Conservation (phyloP, 2,888 invertebrate species). For the Drosophila robusta region DNA sequence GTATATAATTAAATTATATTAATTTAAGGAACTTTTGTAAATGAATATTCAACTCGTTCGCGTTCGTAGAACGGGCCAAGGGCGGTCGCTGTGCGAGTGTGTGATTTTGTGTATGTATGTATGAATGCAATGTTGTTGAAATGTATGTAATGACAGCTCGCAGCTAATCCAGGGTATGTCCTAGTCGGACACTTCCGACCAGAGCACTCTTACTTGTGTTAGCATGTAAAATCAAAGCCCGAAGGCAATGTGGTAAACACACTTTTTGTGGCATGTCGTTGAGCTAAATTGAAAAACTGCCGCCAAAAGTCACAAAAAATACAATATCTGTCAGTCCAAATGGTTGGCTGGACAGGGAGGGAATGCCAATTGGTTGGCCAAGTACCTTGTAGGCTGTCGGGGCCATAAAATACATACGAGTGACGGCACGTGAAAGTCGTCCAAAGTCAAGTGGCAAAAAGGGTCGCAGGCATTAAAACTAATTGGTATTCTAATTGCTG, state of each 20-base stretch:
- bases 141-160: no score
- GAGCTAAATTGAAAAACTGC: constrained; percentile 10
- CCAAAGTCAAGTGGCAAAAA: constrained; percentile 46
- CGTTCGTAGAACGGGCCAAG: no score
- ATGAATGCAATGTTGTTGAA: no score
- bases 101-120: no score
- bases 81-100: no score
- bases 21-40: no score
- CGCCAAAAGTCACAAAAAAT: constrained; percentile 5
- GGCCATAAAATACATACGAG: constrained; percentile 1
- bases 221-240: neutral
- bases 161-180: no score
- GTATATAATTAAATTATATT: no score
- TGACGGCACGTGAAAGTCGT: constrained; percentile 41
- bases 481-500: constrained; percentile 70
- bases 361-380: constrained; percentile 22
- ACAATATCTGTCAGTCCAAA: constrained; percentile 2
- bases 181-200: no score
- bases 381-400: neutral
- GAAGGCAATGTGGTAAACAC: constrained; percentile 5
- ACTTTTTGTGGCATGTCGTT: neutral
- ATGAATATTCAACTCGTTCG: no score
- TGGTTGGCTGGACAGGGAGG: neutral
- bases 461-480: constrained; percentile 65
- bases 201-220: neutral